These are phyloP conservation scores for Malaclemys terrapin DNA, from an alignment of 2,113 vertebrate species.

Conservation along the genomic window DNA sequence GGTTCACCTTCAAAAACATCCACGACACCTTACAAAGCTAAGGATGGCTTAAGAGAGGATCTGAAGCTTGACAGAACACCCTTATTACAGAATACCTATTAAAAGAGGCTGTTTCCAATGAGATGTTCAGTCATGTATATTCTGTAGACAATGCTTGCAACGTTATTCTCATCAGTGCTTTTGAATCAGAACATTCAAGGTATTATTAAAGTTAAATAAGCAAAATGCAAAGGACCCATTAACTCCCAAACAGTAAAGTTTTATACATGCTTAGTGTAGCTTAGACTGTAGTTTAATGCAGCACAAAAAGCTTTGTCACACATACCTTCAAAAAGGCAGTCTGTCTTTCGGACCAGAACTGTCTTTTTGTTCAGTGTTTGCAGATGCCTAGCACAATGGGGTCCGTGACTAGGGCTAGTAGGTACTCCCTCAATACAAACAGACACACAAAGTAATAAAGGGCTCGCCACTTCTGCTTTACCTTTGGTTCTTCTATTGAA, in stretches of 20 bases:
- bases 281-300: background rate
- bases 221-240: background rate
- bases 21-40: background rate
- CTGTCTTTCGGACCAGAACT: background rate
- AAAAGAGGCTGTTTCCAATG: background rate
- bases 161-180: background rate
- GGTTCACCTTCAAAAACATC: fast-evolving
- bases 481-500: constrained; percentile 63
- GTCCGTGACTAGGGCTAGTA: fast-evolving
- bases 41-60: background rate
- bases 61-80: background rate
- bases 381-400: background rate
- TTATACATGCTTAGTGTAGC: background rate
- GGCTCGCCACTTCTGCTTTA: background rate
- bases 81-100: background rate
- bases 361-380: background rate
- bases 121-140: background rate
- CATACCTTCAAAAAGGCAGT: background rate
- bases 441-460: background rate
- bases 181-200: background rate
- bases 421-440: background rate
- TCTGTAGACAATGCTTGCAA: background rate
- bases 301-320: background rate
- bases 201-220: background rate
- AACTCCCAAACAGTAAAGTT: background rate